Evolutionary conservation across 1,140 invertebrate species (phyloP).

Genomic region (Ostrea denselamellosa): DNA sequence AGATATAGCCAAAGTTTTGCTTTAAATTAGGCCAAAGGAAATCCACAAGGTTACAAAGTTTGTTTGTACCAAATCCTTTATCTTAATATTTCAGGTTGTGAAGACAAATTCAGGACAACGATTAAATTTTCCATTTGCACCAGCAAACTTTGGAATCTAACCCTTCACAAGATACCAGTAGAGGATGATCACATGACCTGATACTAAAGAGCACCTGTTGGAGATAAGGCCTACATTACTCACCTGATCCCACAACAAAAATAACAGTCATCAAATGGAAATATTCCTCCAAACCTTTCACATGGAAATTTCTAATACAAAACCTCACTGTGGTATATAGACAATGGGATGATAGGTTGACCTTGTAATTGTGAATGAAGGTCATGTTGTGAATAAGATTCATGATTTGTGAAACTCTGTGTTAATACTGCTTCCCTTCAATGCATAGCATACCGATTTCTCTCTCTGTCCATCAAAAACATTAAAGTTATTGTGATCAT

Average conservation of each 20-base stretch:
- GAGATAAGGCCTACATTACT: neutral
- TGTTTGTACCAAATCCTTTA: neutral
- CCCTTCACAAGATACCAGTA: neutral
- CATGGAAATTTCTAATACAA: neutral
- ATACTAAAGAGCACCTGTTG: neutral
- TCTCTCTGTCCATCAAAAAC: neutral
- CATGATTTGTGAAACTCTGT: neutral
- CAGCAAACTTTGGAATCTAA: constrained; percentile 1
- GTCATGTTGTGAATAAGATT: neutral
- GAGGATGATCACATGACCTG: neutral
- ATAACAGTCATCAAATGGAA: neutral
- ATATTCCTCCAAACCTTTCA: neutral
- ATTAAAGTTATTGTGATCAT: neutral
- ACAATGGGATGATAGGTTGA: neutral
- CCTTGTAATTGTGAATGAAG: neutral
- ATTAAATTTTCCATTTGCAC: neutral
- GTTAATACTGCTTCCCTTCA: too few relatives aligned
- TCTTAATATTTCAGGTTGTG: neutral
- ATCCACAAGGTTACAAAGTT: neutral
- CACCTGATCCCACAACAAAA: neutral
- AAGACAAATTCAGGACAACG: neutral
- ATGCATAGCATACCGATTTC: too few relatives aligned
- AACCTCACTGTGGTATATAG: neutral
- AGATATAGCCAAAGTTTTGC: too few relatives aligned
- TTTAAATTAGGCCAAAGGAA: too few relatives aligned